Conservation (phyloP, 2,888 invertebrate genomes). For the Dione juno region DNA sequence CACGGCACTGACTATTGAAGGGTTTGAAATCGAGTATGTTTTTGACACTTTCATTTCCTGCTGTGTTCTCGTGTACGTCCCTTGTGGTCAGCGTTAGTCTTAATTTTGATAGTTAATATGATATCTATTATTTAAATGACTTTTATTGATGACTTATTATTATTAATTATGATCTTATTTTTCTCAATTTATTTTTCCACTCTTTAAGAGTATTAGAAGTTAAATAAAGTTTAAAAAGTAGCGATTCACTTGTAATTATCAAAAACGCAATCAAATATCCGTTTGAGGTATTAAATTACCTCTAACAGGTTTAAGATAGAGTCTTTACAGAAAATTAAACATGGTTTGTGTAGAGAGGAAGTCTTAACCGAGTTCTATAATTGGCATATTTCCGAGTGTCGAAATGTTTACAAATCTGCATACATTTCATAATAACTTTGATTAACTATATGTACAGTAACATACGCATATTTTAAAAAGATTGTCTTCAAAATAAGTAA, state of each 20-base stretch:
- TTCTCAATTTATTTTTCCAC: too few relatives aligned
- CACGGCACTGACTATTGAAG: constrained; percentile 11
- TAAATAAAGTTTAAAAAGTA: too few relatives aligned
- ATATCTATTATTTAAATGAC: not conserved
- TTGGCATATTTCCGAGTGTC: constrained; percentile 8
- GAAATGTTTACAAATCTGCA: constrained; percentile 20
- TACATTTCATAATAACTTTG: constrained; percentile 5
- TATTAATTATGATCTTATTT: not conserved
- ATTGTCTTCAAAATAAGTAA: not conserved
- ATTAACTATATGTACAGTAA: not conserved
- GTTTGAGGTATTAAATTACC: not conserved
- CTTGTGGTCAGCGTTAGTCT: constrained; percentile 43
- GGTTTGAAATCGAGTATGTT: constrained; percentile 45
- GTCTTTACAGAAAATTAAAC: constrained; percentile 10
- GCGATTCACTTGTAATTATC: not conserved
- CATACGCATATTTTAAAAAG: not conserved
- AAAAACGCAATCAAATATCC: not conserved
- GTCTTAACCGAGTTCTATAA: constrained; percentile 3
- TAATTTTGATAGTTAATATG: constrained; percentile 10
- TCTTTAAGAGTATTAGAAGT: too few relatives aligned
- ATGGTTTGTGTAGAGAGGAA: constrained; percentile 12
- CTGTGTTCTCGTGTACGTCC: constrained; percentile 44
- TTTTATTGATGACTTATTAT: not conserved
- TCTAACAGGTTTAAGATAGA: not conserved
- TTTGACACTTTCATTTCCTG: constrained; percentile 76